phyloP scores from a whole-genome alignment of 2,888 invertebrate species.

The Tetranychus truncatus region DNA sequence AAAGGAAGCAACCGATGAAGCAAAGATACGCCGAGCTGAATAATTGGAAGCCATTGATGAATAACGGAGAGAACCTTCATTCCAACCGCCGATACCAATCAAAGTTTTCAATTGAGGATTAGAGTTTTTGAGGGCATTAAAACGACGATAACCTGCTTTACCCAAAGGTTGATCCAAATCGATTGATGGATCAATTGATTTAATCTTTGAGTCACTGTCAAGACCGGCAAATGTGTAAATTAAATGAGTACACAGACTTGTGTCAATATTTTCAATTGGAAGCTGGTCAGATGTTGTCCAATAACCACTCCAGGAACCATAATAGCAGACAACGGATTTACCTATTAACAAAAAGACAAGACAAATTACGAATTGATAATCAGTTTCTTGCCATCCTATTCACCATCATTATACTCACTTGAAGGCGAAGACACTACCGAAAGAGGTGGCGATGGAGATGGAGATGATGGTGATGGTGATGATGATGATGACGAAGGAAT shows the following conservation, averaged over 20 bases:
- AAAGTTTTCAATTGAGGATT: conserved; percentile 2
- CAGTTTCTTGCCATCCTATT: neutral
- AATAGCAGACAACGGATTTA: conserved; percentile 4
- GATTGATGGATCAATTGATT: neutral
- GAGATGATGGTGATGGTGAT: no score
- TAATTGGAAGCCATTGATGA: neutral
- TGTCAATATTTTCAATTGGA: neutral
- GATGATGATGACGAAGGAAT: neutral
- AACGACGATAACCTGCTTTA: neutral
- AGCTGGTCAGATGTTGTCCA: neutral
- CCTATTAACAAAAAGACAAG: neutral
- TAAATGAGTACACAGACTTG: conserved; percentile 3
- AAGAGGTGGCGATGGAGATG: neutral
- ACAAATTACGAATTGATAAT: neutral
- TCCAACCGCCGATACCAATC: neutral
- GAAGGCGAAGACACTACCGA: neutral
- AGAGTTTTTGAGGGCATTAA: neutral
- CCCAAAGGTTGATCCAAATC: neutral
- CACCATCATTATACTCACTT: neutral
- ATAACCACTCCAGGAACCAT: neutral
- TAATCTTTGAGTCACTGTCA: neutral
- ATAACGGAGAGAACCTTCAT: conserved; percentile 6
- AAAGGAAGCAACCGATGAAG: neutral
- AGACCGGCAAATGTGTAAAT: conserved; percentile 3
- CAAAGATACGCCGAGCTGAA: neutral